Evolutionary conservation across 2,888 invertebrate genomes (phyloP).

Genomic region (Plagiodera versicolora): DNA sequence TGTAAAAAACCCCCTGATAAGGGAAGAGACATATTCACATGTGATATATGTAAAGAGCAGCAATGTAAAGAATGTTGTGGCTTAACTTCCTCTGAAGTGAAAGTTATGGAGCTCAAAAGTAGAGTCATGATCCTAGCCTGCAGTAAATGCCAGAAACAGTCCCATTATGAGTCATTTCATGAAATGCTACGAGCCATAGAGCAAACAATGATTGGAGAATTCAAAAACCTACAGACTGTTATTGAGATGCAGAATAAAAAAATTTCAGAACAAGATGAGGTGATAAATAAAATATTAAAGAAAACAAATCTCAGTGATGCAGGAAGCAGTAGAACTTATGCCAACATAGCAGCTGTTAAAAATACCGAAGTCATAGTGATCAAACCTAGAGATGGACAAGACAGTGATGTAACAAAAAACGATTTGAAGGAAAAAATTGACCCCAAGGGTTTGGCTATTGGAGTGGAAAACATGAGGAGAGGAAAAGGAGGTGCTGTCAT

Average conservation of each 20-base stretch:
- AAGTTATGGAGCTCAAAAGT: not conserved
- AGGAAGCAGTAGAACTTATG: not conserved
- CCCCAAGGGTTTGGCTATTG: constrained; percentile 3
- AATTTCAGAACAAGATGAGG: constrained; percentile 1
- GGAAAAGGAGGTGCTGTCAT: constrained; percentile 1
- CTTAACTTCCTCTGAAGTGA: not conserved
- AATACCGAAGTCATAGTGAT: no score
- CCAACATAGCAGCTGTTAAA: not conserved
- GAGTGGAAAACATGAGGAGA: not conserved
- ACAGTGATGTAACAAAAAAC: constrained; percentile 1
- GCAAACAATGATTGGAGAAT: no score
- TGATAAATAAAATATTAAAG: constrained; percentile 2
- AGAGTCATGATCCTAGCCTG: not conserved
- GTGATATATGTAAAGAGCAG: not conserved
- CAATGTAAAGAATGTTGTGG: not conserved
- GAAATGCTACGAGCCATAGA: no score
- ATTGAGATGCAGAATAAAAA: constrained; percentile 1
- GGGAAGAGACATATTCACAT: not conserved
- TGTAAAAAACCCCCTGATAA: no score
- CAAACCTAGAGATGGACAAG: not conserved
- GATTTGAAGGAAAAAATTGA: not conserved
- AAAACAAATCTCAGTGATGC: not conserved
- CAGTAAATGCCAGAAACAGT: not conserved
- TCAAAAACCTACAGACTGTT: not conserved
- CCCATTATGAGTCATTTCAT: no score